phyloP scores from a whole-genome alignment of 1,140 invertebrate species.

The Drosophila hydei region DNA sequence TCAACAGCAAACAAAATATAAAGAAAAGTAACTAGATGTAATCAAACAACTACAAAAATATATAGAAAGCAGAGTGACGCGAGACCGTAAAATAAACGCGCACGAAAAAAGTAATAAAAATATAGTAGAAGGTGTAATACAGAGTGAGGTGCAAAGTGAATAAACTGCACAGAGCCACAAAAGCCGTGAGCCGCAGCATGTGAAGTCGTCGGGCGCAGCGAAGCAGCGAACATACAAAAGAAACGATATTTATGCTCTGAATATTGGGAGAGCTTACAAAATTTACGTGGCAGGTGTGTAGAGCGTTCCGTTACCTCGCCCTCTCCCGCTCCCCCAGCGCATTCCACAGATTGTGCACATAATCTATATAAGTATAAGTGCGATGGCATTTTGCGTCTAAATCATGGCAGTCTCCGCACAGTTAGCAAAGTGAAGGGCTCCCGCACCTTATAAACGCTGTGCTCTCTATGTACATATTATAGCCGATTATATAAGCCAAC shows the following conservation, averaged over 20 bases:
- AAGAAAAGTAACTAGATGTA: conserved; percentile 31
- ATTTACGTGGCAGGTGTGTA: conserved; percentile 81
- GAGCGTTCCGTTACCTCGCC: conserved; percentile 18
- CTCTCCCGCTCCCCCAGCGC: conserved; percentile 5
- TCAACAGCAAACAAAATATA: conserved; percentile 7
- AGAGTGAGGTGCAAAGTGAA: conserved; percentile 49
- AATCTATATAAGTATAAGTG: conserved; percentile 34
- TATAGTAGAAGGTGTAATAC: conserved; percentile 20
- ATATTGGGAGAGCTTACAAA: conserved; percentile 53
- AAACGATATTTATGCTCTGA: conserved; percentile 54
- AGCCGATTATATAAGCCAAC: conserved; percentile 64
- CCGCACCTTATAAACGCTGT: neutral
- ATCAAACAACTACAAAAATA: conserved; percentile 4
- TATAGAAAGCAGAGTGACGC: conserved; percentile 7
- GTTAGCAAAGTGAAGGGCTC: conserved; percentile 14
- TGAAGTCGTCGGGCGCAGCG: conserved; percentile 33
- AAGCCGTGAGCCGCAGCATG: conserved; percentile 34
- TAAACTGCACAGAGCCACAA: conserved; percentile 34
- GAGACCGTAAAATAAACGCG: conserved; percentile 13
- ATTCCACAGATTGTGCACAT: conserved; percentile 65
- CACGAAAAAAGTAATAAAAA: conserved; percentile 8
- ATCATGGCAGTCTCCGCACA: conserved; percentile 19
- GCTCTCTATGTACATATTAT: conserved; percentile 18
- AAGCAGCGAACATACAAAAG: conserved; percentile 22
- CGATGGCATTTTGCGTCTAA: conserved; percentile 13